Percentiles rank a stretch among this genome's conserved stretches.
phyloP scores from a whole-genome alignment of 1,140 invertebrate species.

The Aphelenchoides avenae region DNA sequence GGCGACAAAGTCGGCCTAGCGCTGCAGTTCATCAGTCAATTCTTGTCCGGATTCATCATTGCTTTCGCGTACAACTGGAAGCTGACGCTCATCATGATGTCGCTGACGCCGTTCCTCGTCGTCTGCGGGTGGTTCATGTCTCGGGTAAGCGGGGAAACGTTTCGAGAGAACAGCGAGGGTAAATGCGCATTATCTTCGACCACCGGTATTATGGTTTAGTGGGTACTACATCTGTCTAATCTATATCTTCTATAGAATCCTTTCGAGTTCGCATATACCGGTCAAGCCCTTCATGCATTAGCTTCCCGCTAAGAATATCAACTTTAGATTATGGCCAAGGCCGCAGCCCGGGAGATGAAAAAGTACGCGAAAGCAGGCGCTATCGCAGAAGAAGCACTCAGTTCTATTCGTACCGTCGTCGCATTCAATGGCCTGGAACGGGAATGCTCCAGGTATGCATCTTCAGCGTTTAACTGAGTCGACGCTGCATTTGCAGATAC shows the following conservation, averaged over 20 bases:
- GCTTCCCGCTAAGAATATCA: too few relatives aligned
- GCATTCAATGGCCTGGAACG: conserved; percentile 75
- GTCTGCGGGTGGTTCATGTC: conserved; percentile 40
- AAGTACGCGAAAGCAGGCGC: conserved; percentile 73
- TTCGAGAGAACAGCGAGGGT: too few relatives aligned
- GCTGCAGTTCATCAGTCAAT: conserved; percentile 62
- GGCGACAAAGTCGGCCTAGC: conserved; percentile 79
- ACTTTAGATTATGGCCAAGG: conserved; percentile 46
- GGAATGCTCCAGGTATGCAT: conserved; percentile 62
- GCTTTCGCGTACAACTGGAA: conserved; percentile 53
- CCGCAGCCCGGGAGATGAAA: conserved; percentile 70
- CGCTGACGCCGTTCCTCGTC: conserved; percentile 35
- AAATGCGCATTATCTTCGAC: too few relatives aligned
- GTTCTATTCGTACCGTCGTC: conserved; percentile 72
- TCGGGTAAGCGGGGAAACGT: too few relatives aligned
- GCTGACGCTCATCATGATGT: conserved; percentile 45
- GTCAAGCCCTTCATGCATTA: too few relatives aligned
- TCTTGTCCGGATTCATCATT: conserved; percentile 42
- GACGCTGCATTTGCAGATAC: conserved; percentile 20
- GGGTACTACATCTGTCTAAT: too few relatives aligned
- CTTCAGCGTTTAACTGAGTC: neutral
- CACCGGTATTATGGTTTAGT: too few relatives aligned
- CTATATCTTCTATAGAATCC: too few relatives aligned
- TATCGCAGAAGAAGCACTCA: conserved; percentile 75
- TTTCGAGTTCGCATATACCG: too few relatives aligned